Base-by-base conservation (phyloP, 1,140 invertebrate genomes). In the Oppia nitens region DNA sequence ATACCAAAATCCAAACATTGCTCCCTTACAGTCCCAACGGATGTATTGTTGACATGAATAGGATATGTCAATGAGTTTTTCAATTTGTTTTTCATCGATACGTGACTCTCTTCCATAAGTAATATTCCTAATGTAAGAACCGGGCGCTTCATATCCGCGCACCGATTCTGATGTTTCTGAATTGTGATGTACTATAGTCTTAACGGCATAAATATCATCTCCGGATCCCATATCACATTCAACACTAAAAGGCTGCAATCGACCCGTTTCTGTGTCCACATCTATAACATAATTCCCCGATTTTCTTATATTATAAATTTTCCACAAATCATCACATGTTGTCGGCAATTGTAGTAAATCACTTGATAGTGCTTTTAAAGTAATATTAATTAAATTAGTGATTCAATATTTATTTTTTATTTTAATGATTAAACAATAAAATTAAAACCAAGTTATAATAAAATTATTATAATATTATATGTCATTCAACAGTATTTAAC, bases 1-100 rank as follows among this genome's bases (percentile, higher is more conserved):
- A 57, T 64, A 67, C 66, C 66, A 67, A 29, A 65, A 65, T 24
- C 63, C 63, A 47, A 67, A 67, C 53, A 59, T 64, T 9, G 66
- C 49, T 23, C 66, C 66, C 53, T 62, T 64, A 59, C 66, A 67
- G 17, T 53, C 45, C 66, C 66, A 67, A 25, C 45, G 59, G 4
- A 67, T 67, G 54, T 57, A 67, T 32, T 67, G 66, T 45, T 67
- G 66, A 57, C 66, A 67, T 1, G 65, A 64, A 32, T 62, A 67
- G 0, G 65, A 62, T 11, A 49, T n/a, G 24, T 67, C 61, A 28
- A 67, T 66, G 0, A 67, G 52, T 17, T 21, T 47, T 20, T 56
- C 60, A 45, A 66, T 60, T 20, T 65, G 57, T n/a, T 60, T 56
- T 0, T 25, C 51, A 29, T 65, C 60, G 0, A 53, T 56, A 21